Conservation (phyloP, 2,113 vertebrate genomes). For the Orthonyx spaldingii region DNA sequence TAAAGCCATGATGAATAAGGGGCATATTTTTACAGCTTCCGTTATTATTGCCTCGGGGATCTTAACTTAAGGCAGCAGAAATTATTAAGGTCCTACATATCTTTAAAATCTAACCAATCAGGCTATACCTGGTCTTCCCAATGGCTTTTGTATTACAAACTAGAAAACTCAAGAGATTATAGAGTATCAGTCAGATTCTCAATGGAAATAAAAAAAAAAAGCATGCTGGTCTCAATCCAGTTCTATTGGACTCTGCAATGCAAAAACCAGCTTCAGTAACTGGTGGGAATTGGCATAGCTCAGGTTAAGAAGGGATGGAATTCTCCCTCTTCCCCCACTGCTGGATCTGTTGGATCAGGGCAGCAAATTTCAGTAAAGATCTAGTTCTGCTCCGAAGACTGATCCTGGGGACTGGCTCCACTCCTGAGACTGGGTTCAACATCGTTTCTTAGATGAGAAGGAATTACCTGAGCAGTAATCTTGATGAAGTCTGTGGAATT, state of each 20-base stretch:
- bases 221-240: neutral
- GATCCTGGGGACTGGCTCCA: neutral
- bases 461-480: neutral
- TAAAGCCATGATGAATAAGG: constrained; percentile 23
- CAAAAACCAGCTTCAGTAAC: neutral
- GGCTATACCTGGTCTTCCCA: neutral
- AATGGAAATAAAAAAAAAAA: neutral
- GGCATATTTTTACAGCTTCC: constrained; percentile 10
- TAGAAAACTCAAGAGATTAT: neutral
- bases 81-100: neutral
- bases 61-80: constrained; percentile 9
- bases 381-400: neutral
- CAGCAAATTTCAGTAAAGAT: neutral
- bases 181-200: neutral
- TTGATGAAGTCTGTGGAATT: neutral
- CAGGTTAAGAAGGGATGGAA: neutral
- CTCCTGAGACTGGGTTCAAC: neutral
- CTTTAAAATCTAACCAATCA: neutral
- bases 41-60: neutral
- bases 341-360: neutral
- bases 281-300: neutral
- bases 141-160: neutral
- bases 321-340: neutral
- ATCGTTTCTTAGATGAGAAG: neutral
- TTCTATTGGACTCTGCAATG: neutral